Conservation (phyloP, 2,888 invertebrate genomes). For the Trachelus troglodyta region DNA sequence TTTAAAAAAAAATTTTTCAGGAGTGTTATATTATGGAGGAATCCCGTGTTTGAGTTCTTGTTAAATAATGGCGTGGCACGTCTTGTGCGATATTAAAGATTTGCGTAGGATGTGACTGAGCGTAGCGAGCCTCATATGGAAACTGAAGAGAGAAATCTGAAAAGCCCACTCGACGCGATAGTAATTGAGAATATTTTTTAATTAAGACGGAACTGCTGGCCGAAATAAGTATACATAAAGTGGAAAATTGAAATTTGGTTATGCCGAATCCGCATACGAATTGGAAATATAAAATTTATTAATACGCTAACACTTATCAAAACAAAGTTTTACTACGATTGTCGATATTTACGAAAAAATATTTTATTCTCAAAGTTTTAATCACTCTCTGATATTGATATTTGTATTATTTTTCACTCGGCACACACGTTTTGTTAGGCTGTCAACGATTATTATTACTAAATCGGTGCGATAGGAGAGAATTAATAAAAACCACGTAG, state of each 20-base stretch:
- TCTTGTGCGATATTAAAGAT: not conserved
- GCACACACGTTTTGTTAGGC: not conserved
- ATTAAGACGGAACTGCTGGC: not conserved
- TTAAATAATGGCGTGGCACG: not conserved
- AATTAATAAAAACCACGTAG: not conserved
- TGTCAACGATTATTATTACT: not conserved
- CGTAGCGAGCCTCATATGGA: not conserved
- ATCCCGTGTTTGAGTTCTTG: not conserved
- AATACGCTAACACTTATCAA: not conserved
- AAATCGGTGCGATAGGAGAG: not conserved
- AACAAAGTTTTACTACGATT: not conserved
- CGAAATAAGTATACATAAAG: not conserved
- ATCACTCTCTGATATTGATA: too few species aligned
- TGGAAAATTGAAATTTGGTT: not conserved
- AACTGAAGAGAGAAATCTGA: not conserved
- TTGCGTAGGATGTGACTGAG: not conserved
- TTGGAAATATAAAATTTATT: not conserved
- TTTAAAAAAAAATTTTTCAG: accelerated
- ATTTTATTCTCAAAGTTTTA: not conserved
- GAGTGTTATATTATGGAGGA: not conserved
- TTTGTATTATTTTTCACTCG: not conserved
- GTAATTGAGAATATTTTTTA: not conserved
- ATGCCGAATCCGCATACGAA: not conserved
- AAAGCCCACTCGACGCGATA: not conserved
- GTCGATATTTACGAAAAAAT: not conserved